Evolutionary conservation across 2,888 invertebrate species (phyloP), one percentile per base, ranked within the genome.

Genomic region (Drosophila heteroneura): DNA sequence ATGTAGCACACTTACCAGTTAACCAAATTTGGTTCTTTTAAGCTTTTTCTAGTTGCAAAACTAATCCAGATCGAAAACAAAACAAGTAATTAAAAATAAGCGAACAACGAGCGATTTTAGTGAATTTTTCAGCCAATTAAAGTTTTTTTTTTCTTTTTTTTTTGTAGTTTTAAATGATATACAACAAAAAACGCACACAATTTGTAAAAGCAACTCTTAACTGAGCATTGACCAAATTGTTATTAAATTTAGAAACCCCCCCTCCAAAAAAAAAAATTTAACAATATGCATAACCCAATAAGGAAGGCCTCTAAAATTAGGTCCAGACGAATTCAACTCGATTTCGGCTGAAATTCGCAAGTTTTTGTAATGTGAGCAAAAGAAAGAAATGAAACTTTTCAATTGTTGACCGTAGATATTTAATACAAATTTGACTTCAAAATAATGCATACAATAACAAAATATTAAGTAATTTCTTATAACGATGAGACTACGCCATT

Each of bases 1-100:
- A 79, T 79, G 30, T 81, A 81, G 85, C 76, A 85, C 82, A 76
- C 67, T 79, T 79, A 70, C 41, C 76, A 70, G 79, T 72, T 78
- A 67, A 59, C 28, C 32, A 22, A 52, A 44, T 67, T 69, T 71
- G 35, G 39, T 71, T 61, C 30, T 44, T n/a, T 10, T 52, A 57
- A 65, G 52, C 39, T 33, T 59, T 61, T 62, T 66, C 49, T 65
- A 74, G 64, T 69, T 49, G 51, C 44, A 35, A 57, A 72, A 35
- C 26, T 54, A 41, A 63, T 49, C 19, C 30, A 58, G 19, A 26
- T 47, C n/a, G 12, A 64, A 47, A 7, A 51, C 44, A 44, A 57
- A 30, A 30, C 33, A 58, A 65, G 9, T 1, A 22, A 44, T 44
- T 44, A 12, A 44, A 35, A 61, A 49, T 35, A 33, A 44, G 28